phyloP scores from a whole-genome alignment of 2,113 vertebrate species.

The Chauna torquata region DNA sequence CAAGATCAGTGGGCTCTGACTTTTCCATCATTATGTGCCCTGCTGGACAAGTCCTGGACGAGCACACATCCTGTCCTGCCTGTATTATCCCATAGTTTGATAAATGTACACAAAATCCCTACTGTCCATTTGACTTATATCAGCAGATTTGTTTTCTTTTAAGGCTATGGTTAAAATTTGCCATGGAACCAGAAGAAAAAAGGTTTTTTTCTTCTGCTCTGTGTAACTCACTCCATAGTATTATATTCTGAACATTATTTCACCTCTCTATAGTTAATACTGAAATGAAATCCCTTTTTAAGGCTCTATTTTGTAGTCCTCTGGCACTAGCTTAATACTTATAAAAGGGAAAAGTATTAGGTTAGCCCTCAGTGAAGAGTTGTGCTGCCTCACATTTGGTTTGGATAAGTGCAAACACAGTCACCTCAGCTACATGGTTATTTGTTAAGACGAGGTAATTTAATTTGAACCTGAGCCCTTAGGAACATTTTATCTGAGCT shows the following conservation, averaged over 20 bases:
- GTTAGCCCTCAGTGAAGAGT: not conserved
- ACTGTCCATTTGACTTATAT: not conserved
- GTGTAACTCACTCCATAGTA: not conserved
- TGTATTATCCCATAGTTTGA: not conserved
- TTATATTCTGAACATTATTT: not conserved
- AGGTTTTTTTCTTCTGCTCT: not conserved
- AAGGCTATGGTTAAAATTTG: not conserved
- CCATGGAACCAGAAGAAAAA: not conserved
- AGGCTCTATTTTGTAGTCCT: not conserved
- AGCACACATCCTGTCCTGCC: not conserved
- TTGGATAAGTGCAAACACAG: slow-evolving; percentile 11
- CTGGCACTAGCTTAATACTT: not conserved
- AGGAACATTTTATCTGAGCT: slow-evolving; percentile 9
- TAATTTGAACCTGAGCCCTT: not conserved
- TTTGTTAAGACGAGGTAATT: slow-evolving; percentile 47
- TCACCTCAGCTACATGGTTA: accelerated
- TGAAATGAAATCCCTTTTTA: slow-evolving; percentile 11
- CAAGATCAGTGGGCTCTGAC: not conserved
- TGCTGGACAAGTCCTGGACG: not conserved
- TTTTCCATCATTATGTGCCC: not conserved
- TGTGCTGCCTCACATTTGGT: slow-evolving; percentile 1
- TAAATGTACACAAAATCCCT: not conserved
- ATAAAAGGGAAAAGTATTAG: not conserved
- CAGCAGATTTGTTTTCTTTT: not conserved
- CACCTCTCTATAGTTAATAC: not conserved